Conservation (phyloP, 2,113 vertebrate species). For the Gallinago jamesoni region DNA sequence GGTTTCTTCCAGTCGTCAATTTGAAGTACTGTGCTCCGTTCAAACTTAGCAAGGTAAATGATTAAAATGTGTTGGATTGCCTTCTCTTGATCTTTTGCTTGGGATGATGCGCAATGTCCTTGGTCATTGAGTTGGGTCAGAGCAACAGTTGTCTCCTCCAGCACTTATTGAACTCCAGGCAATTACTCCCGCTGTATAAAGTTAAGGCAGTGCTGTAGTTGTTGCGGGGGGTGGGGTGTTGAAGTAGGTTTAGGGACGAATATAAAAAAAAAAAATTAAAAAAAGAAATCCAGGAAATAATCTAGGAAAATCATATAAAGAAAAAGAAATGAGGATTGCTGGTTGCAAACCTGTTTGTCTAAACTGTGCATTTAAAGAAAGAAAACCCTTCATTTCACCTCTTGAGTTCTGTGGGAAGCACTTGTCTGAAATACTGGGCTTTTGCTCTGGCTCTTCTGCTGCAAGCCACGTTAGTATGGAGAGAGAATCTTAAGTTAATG, state of each 20-base stretch:
- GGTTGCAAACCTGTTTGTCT: background rate
- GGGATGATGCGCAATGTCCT: rapidly evolving
- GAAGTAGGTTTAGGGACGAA: background rate
- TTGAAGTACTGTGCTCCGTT: background rate
- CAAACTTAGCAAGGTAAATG: rapidly evolving
- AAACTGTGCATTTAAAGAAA: background rate
- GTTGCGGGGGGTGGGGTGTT: too few species aligned
- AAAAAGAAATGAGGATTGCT: background rate
- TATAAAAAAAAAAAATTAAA: background rate
- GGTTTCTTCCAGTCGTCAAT: background rate
- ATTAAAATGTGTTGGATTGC: background rate
- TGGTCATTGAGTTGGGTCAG: background rate
- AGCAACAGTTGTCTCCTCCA: background rate
- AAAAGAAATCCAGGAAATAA: background rate
- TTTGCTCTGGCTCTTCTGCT: background rate
- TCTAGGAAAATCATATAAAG: background rate
- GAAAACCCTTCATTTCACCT: background rate
- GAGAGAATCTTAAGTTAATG: background rate
- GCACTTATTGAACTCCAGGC: background rate
- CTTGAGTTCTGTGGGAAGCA: background rate
- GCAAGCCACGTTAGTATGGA: background rate
- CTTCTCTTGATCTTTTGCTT: background rate
- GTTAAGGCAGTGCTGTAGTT: background rate
- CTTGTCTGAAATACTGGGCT: background rate
- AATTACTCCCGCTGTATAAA: background rate